Evolutionary conservation across 2,797 vertebrate genomes (phyloP), one percentile per base, ranked within the genome.

Genomic region (Chelon labrosus): DNA sequence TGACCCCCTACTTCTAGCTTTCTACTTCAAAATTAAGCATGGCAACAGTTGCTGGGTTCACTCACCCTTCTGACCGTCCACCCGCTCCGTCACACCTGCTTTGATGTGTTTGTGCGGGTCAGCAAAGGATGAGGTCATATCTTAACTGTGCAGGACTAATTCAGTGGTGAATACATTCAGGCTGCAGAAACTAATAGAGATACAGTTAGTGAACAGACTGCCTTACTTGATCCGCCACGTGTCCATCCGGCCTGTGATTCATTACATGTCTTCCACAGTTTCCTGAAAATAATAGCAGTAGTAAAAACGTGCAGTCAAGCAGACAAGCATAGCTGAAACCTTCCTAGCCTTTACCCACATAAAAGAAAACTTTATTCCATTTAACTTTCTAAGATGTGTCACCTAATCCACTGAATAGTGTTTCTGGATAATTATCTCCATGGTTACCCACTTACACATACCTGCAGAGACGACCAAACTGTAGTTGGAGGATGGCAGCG

Each of bases 1-100:
- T 66, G 78, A 83, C 82, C 72, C 58, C 76, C 38, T 54, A n/a
- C 65, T 50, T 52, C 16, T 52, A 64, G 57, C 71, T 72, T 63
- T 79, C 61, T 50, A 22, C 67, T 77, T 79, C 27, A 50, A 79
- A 75, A 63, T 55, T 27, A 51, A 20, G 44, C 53, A 14, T 49
- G 44, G 50, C 38, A 60, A 42, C 82, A 63, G 60, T 75, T 52
- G 70, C 64, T 25, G 44, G 68, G 61, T 66, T 74, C 52, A 38
- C n/a, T 42, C 57, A 50, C 37, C 68, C 41, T 3, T 31, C 35
- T 59, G 60, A 55, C 39, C 52, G 9, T 19, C 50, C 58, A 3
- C 52, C 25, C 17, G 12, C 7, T 49, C 72, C 22, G 67, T 62
- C 42, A 61, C 72, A 79, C 50, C 79, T 81, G 73, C 67, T 82